phyloP scores from a whole-genome alignment of 2,888 invertebrate genomes.

The Lepidocyrtoides sp. region DNA sequence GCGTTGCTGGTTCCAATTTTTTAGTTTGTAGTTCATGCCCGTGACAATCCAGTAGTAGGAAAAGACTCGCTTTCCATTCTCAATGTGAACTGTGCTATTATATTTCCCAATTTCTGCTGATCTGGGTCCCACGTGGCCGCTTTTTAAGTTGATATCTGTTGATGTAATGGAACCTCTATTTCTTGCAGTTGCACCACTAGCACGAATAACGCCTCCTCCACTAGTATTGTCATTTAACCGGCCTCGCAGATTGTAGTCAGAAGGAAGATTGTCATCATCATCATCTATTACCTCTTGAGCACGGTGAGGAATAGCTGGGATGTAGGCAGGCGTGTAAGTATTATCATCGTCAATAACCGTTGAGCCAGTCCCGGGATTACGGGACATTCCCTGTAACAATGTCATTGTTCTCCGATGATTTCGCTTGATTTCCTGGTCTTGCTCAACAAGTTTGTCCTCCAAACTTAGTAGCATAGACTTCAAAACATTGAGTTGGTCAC shows the following conservation, averaged over 20 bases:
- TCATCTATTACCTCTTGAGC: constrained; percentile 82
- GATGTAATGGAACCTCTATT: constrained; percentile 18
- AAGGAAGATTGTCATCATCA: constrained; percentile 67
- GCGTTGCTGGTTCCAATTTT: constrained; percentile 86
- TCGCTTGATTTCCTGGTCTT: constrained; percentile 85
- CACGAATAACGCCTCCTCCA: constrained; percentile 59
- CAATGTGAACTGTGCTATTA: constrained; percentile 86
- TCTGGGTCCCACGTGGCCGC: constrained; percentile 84
- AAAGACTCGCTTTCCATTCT: constrained; percentile 86
- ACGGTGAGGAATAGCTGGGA: constrained; percentile 79
- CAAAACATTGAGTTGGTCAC: constrained; percentile 86
- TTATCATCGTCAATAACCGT: constrained; percentile 79
- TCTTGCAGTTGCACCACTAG: neutral
- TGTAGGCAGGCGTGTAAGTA: constrained; percentile 77
- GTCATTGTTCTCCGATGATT: constrained; percentile 85
- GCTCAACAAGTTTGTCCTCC: constrained; percentile 86
- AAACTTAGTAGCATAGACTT: constrained; percentile 86
- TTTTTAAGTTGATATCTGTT: constrained; percentile 69
- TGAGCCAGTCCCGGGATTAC: constrained; percentile 75
- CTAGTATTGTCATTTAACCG: constrained; percentile 47
- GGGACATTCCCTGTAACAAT: constrained; percentile 80
- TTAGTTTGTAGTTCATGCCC: constrained; percentile 86
- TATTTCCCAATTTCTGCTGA: constrained; percentile 86
- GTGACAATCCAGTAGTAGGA: constrained; percentile 87
- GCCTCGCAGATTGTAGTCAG: constrained; percentile 37